phyloP scores from a whole-genome alignment of 2,113 vertebrate species.

The Hemicordylus capensis region DNA sequence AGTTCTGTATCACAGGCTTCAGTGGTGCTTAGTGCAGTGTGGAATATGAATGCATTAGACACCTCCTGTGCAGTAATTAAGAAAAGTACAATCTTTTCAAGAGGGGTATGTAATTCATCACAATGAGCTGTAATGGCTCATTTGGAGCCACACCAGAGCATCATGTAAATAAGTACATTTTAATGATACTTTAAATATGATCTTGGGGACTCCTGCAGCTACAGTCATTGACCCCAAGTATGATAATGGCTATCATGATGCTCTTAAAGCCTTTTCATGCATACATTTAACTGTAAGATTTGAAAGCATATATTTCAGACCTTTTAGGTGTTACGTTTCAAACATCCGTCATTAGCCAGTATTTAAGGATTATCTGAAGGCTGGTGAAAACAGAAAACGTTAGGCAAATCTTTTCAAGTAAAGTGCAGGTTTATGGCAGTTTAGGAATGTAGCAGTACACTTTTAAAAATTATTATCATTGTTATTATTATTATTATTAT shows the following conservation, averaged over 20 bases:
- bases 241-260: constrained; percentile 10
- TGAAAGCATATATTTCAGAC: neutral
- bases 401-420: neutral
- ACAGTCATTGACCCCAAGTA: neutral
- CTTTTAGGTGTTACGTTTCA: neutral
- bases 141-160: neutral
- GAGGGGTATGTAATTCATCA: neutral
- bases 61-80: constrained; percentile 11
- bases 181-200: constrained; percentile 25
- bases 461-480: neutral
- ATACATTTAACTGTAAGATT: neutral
- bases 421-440: neutral
- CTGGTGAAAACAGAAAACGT: neutral
- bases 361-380: neutral
- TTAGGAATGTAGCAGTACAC: neutral
- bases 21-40: neutral
- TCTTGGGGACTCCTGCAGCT: constrained; percentile 12
- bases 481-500: too few species aligned
- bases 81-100: neutral
- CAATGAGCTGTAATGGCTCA: accelerated
- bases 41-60: constrained; percentile 5
- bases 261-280: neutral
- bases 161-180: neutral
- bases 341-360: constrained; percentile 11
- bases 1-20: neutral